Percentiles rank a stretch among this genome's conserved stretches.
Evolutionary conservation across 2,888 invertebrate species (phyloP).

Genomic region (Rapana venosa): DNA sequence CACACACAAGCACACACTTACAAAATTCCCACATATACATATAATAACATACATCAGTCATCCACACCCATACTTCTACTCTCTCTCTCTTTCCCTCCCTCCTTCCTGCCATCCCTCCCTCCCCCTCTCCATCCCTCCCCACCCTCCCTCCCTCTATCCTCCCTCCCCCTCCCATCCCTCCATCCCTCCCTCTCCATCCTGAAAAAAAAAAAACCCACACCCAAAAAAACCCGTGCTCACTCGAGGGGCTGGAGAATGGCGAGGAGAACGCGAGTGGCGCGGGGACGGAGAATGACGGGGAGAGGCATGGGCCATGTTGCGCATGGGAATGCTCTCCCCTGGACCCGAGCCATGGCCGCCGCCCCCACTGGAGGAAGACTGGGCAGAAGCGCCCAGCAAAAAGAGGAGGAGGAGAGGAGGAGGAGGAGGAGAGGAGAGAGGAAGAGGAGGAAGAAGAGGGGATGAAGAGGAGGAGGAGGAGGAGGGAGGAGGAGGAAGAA

Average conservation of each 20-base stretch:
- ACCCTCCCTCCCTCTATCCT: no score
- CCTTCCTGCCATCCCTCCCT: no score
- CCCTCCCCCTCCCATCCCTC: no score
- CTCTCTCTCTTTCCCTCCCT: no score
- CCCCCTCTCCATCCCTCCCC: neutral
- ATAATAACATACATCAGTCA: no score
- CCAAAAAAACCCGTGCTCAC: neutral
- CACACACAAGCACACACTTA: no score
- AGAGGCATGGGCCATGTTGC: conserved; percentile 83
- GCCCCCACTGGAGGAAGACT: neutral
- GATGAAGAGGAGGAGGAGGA: neutral
- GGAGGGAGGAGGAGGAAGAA: neutral
- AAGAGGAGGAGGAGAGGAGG: neutral
- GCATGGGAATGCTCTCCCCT: conserved; percentile 41
- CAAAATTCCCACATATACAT: no score
- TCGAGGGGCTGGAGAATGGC: neutral
- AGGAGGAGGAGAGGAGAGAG: neutral
- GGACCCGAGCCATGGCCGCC: conserved; percentile 5
- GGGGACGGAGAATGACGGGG: neutral
- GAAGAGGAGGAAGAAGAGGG: neutral
- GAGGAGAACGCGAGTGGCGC: neutral
- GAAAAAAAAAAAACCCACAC: neutral
- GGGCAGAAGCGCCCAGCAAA: conserved; percentile 16
- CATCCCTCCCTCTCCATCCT: neutral
- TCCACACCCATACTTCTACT: no score